Evolutionary conservation across 2,888 invertebrate species (phyloP), one percentile per base, ranked within the genome.

Genomic region (Harpagoxenus sublaevis): DNA sequence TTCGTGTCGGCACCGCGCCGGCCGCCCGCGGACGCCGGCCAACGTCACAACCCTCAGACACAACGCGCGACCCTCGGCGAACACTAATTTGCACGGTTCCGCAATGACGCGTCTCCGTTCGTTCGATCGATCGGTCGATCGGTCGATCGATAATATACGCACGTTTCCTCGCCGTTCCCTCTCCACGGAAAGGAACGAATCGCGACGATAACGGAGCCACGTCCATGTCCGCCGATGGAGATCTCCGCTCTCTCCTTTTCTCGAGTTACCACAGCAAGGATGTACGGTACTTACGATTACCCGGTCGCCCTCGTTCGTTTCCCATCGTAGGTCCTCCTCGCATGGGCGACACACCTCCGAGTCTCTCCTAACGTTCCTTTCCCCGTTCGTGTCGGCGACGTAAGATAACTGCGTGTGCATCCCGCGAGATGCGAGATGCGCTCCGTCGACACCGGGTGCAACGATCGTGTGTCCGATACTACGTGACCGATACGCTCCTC

Each of bases 401-500:
- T 45, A 53, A 28, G n/a, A 62, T 60, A 68, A 78, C 77, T 77
- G 81, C 75, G 82, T 71, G 60, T 84, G 71, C 53, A 51, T 60
- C 82, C n/a, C 77, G 65, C 55, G 65, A 65, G 42, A 39, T 68
- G 62, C 73, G 15, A 66, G 83, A 68, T 78, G 57, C 68, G 66
- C 66, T 66, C 60, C 53, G 39, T 75, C 75, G 74, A 84, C 87
- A 88, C 88, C 86, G 88, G 86, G 79, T 48, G 60, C 35, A 89
- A 90, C 89, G 66, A 87, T 77, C 88, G 81, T 79, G 57, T 23
- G 60, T 45, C 31, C 87, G 90, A 89, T 88, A 90, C 93, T 90
- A 92, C 92, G 91, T 91, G 84, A 93, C 92, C 94, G 93, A 93
- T 91, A 94, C 95, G 94, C 93, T 94, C 89, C 92, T 94, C 94